Conservation (phyloP, 1,140 invertebrate genomes). For the Camponotus floridanus region DNA sequence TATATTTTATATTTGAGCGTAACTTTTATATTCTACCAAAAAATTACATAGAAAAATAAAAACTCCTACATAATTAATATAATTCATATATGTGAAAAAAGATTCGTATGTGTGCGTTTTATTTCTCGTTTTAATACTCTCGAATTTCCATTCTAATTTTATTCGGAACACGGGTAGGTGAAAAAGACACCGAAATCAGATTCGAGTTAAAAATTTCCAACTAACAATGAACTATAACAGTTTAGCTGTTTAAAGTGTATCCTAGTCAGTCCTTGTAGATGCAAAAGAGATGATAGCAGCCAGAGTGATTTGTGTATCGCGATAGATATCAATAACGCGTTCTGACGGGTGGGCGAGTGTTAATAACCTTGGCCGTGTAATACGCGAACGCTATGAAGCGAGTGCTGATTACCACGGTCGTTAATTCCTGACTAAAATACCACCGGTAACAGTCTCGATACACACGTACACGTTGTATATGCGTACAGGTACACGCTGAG, state of each 20-base stretch:
- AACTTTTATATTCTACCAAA: not conserved
- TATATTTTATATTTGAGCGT: not conserved
- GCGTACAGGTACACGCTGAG: constrained; percentile 68
- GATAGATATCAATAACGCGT: constrained; percentile 54
- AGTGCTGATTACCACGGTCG: constrained; percentile 78
- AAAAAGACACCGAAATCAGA: not conserved
- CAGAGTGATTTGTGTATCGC: constrained; percentile 54
- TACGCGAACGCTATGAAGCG: constrained; percentile 75
- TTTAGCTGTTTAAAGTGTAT: not conserved
- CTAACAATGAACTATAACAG: not conserved
- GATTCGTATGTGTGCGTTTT: not conserved
- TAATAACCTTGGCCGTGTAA: constrained; percentile 77
- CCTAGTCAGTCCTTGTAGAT: constrained; percentile 26
- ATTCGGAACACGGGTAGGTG: too few species aligned
- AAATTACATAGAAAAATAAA: not conserved
- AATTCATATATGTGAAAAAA: not conserved
- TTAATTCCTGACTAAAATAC: constrained; percentile 77
- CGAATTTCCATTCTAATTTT: not conserved
- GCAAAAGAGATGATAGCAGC: constrained; percentile 42
- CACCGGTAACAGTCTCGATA: constrained; percentile 68
- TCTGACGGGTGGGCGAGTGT: constrained; percentile 62
- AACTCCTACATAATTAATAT: not conserved
- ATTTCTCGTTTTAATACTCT: not conserved
- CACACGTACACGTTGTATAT: constrained; percentile 23
- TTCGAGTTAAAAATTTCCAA: not conserved